Evolutionary conservation across 2,888 invertebrate genomes (phyloP).

Genomic region (Aromia moschata): DNA sequence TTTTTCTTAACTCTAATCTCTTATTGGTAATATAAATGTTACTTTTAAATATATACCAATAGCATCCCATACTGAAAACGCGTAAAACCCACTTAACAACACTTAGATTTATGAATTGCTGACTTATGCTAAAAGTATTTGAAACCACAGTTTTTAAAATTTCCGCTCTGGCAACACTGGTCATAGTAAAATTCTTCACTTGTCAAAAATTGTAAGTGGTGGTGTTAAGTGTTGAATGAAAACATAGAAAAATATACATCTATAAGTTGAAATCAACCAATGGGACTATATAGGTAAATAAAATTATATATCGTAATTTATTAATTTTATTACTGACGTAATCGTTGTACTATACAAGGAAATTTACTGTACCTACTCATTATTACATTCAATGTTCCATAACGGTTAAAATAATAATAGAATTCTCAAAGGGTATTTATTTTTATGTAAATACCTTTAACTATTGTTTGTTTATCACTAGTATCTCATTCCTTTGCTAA

Average conservation of each 20-base stretch:
- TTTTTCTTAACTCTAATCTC: too few species aligned
- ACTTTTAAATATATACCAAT: too few species aligned
- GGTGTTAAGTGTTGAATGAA: slow-evolving; percentile 16
- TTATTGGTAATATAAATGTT: too few species aligned
- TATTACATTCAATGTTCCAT: slow-evolving; percentile 11
- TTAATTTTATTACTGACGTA: background rate
- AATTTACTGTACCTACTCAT: slow-evolving; percentile 11
- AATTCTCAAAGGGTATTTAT: slow-evolving; percentile 16
- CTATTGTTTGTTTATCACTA: slow-evolving; percentile 16
- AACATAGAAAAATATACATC: slow-evolving; percentile 9
- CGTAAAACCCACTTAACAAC: too few species aligned
- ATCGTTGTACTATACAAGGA: slow-evolving; percentile 2
- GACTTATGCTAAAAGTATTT: background rate
- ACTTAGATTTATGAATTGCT: background rate
- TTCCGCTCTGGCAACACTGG: background rate
- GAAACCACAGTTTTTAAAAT: too few species aligned
- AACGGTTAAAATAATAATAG: slow-evolving; percentile 13
- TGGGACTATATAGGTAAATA: slow-evolving; percentile 18
- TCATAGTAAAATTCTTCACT: slow-evolving; percentile 1
- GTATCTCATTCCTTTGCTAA: background rate
- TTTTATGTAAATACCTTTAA: slow-evolving; percentile 4
- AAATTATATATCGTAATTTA: slow-evolving; percentile 6
- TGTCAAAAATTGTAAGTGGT: slow-evolving; percentile 18
- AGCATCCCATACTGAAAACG: too few species aligned
- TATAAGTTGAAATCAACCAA: slow-evolving; percentile 11